Percentiles rank a stretch among this genome's conserved stretches.
phyloP scores from a whole-genome alignment of 2,888 invertebrate genomes.

The Osmoderma eremita region DNA sequence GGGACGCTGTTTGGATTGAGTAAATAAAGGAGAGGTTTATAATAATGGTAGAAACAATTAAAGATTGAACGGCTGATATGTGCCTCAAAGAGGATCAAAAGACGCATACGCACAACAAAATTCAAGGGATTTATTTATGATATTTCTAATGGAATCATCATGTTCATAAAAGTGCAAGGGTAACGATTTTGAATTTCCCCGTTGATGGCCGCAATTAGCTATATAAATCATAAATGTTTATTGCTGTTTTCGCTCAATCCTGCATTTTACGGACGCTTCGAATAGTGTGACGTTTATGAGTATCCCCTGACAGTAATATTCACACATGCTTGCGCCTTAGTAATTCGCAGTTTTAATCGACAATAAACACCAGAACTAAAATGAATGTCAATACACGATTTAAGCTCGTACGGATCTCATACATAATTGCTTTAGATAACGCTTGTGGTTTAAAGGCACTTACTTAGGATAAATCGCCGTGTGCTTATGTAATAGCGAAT shows the following conservation, averaged over 20 bases:
- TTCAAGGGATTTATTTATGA: no score
- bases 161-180: no score
- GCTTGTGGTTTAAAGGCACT: constrained; percentile 15
- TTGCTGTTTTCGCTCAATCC: background rate
- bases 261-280: background rate
- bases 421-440: constrained; percentile 12
- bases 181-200: no score
- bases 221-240: no score
- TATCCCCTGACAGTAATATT: constrained; percentile 9
- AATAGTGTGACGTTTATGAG: constrained; percentile 5
- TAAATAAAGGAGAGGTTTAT: no score
- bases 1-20: no score
- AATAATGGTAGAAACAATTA: no score
- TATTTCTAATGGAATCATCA: no score
- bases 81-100: no score
- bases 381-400: constrained; percentile 18
- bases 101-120: no score
- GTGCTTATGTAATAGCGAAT: constrained; percentile 21
- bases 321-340: background rate
- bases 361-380: background rate
- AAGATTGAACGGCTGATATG: no score
- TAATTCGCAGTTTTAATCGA: constrained; percentile 1
- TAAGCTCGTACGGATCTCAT: background rate
- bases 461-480: constrained; percentile 17
- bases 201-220: background rate